Base-by-base conservation (phyloP, 2,113 vertebrate genomes). In the Syngnathus scovelli region DNA sequence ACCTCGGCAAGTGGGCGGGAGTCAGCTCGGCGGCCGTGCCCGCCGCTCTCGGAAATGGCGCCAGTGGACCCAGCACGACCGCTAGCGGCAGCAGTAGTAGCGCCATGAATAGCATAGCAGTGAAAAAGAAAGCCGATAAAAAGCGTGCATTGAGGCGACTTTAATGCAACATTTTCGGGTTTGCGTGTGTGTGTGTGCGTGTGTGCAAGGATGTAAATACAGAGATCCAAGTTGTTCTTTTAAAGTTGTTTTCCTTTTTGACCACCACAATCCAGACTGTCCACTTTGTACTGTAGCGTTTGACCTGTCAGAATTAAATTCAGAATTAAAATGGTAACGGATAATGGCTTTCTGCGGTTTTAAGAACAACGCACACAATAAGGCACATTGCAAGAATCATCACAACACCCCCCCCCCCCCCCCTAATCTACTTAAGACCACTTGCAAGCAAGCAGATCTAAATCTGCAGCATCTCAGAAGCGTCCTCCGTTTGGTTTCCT, bases 51-150 rank as follows among this genome's bases (percentile, higher is more conserved):
- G 78, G 87, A 56, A 91, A 90, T 5, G 88, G 89, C 21, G 88
- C 86, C 1, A 91, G 69, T 1, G 84, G 78, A 48, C 80, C 79
- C 69, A 84, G 83, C 71, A 48, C 44, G 44, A 48, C 44, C 44
- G 87, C 83, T 75, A 87, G 39, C 79, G 82, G 82, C 76, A 90
- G 74, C 67, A 88, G 73, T 64, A 88, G 72, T 64, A 82, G 86
- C 73, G 88, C 76, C 83, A 84, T 64, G 70, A 90, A 5, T 88
- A 94, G 71, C 86, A 89, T 89, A 91, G 93, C 88, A 77, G 89
- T 83, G 64, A 96, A 96, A 85, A 96, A 95, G 89, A 96, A 96
- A 87, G 92, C 90, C 0, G 94, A 96, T 90, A 96, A 96, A 90
- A 96, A 96, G 79, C 91, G 95, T 52, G 94, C 94, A 0, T 89